Conservation (phyloP, 2,113 vertebrate species). For the Tichodroma muraria region DNA sequence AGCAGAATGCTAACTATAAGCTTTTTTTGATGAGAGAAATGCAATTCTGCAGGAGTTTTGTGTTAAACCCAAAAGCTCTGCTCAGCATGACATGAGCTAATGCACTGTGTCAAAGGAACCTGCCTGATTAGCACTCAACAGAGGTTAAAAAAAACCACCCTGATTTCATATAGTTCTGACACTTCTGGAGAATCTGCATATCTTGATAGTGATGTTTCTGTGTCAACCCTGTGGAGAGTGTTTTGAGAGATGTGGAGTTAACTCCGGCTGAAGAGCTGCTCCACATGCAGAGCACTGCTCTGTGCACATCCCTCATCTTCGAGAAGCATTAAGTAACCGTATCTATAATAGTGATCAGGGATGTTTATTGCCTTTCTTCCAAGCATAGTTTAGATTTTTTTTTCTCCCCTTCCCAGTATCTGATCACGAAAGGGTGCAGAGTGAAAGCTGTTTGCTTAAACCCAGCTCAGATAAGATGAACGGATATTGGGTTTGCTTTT, state of each 20-base stretch:
- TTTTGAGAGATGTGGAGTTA: background rate
- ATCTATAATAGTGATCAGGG: background rate
- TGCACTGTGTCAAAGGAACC: background rate
- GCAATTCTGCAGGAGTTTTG: background rate
- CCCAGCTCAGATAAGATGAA: background rate
- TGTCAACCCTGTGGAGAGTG: background rate
- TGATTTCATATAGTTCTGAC: background rate
- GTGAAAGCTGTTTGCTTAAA: background rate
- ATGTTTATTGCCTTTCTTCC: background rate
- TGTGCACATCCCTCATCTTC: accelerated
- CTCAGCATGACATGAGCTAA: background rate
- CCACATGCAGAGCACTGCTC: background rate
- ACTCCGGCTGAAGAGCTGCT: background rate
- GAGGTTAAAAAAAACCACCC: background rate
- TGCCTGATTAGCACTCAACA: background rate
- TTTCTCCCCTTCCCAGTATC: background rate
- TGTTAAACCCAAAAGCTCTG: background rate
- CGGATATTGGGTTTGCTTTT: background rate
- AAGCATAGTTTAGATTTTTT: background rate
- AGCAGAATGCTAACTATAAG: background rate
- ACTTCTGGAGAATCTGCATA: background rate
- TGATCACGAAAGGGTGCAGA: background rate
- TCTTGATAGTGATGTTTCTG: background rate
- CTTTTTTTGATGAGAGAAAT: background rate
- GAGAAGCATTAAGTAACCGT: background rate